phyloP scores from a whole-genome alignment of 2,888 invertebrate species.

The Disparrhopalites patrizii region DNA sequence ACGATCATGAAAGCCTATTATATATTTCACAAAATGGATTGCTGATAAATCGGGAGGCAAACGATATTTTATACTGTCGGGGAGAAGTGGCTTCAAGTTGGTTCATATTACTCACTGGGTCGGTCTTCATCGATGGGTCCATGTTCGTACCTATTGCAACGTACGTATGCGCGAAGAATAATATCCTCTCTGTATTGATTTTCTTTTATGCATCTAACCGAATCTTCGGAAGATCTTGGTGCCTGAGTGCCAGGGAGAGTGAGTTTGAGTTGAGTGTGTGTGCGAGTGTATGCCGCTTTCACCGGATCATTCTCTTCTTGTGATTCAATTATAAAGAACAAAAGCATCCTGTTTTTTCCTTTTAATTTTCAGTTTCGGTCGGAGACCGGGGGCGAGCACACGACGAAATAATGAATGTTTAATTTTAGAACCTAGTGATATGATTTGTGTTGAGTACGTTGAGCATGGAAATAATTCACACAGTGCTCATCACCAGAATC shows the following conservation, averaged over 20 bases:
- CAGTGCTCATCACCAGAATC: conserved; percentile 18
- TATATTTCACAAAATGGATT: conserved; percentile 25
- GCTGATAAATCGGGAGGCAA: conserved; percentile 32
- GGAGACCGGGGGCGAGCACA: conserved; percentile 67
- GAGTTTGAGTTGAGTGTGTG: background rate
- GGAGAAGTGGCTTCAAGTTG: conserved; percentile 75
- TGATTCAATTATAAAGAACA: conserved; percentile 14
- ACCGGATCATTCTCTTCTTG: background rate
- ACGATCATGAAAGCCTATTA: conserved; percentile 23
- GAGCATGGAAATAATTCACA: conserved; percentile 30
- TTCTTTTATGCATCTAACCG: conserved; percentile 3
- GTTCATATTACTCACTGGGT: conserved; percentile 76
- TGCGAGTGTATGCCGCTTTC: background rate
- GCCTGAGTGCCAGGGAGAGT: background rate
- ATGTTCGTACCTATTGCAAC: conserved; percentile 68
- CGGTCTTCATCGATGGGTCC: conserved; percentile 79
- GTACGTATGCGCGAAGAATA: conserved; percentile 46
- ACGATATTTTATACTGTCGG: conserved; percentile 59
- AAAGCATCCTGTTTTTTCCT: conserved; percentile 3
- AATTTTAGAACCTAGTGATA: conserved; percentile 78
- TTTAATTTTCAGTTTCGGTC: conserved; percentile 64
- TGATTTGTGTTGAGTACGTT: conserved; percentile 58
- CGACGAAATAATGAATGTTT: conserved; percentile 77
- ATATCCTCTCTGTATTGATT: conserved; percentile 18
- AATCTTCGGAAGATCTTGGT: conserved; percentile 8